A percentile compares a stretch with the other conserved stretches of the same genome.
phyloP scores from a whole-genome alignment of 92 coral and sea anemone species.

The Umimayanthus chanpuru region DNA sequence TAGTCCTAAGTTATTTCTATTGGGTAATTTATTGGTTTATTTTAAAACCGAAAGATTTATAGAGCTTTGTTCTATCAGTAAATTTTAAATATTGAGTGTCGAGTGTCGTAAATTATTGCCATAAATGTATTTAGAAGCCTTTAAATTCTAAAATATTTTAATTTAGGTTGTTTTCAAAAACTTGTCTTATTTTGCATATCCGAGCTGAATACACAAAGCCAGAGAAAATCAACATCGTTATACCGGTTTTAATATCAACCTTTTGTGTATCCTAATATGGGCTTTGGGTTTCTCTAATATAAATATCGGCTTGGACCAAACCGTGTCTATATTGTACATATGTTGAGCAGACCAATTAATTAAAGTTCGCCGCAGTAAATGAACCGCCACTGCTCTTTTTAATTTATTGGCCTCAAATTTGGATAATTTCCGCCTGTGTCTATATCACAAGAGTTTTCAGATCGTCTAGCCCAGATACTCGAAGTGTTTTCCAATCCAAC shows the following conservation, averaged over 20 bases:
- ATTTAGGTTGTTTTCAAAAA: neutral
- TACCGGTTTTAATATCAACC: neutral
- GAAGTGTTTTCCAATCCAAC: neutral
- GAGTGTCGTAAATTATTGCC: neutral
- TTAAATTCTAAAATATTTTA: neutral
- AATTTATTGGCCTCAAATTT: neutral
- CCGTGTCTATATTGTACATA: neutral
- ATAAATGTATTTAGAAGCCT: neutral
- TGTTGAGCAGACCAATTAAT: neutral
- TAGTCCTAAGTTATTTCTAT: neutral
- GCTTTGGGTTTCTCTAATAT: neutral
- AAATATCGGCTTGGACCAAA: neutral
- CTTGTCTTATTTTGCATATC: neutral
- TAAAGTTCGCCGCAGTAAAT: neutral
- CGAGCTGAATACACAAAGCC: neutral
- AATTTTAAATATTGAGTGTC: too few species aligned
- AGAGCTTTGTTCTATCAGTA: neutral
- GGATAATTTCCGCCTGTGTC: neutral
- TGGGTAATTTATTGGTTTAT: neutral
- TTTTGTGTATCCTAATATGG: conserved; percentile 5
- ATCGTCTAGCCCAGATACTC: neutral
- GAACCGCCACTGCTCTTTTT: neutral
- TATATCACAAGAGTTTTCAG: neutral
- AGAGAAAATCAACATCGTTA: neutral
- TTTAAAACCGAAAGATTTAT: neutral